These are phyloP conservation scores for Ciconia maguari DNA, from an alignment of 2,113 vertebrate genomes.

Conservation along the genomic window DNA sequence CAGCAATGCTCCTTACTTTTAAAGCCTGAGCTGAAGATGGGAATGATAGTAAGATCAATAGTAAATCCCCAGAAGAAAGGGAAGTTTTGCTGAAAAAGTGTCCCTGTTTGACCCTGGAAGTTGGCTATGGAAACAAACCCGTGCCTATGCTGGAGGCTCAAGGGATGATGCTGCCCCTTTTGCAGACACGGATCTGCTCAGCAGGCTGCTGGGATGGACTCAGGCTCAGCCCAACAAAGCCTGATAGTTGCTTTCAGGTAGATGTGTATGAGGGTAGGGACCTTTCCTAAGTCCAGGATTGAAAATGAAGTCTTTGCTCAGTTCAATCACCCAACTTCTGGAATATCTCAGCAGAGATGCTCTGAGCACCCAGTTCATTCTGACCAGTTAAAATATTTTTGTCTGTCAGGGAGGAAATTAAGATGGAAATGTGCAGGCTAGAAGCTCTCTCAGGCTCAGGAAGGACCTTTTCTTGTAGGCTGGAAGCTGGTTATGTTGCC, in stretches of 20 bases:
- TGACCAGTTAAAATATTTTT: background rate
- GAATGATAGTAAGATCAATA: conserved; percentile 23
- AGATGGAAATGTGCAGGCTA: background rate
- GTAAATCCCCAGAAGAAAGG: background rate
- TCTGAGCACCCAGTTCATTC: background rate
- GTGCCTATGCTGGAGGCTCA: background rate
- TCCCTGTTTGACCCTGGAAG: background rate
- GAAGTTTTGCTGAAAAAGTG: background rate
- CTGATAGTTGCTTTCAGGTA: background rate
- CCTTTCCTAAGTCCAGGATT: background rate
- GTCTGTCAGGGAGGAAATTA: background rate
- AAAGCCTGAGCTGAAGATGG: background rate
- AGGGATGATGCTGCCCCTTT: background rate
- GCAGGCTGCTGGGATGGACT: background rate
- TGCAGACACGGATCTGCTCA: background rate
- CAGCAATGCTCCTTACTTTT: background rate
- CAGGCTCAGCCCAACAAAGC: background rate
- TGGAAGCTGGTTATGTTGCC: background rate
- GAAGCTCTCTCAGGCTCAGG: background rate
- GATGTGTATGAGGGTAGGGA: background rate
- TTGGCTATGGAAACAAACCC: background rate
- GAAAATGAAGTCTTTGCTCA: background rate
- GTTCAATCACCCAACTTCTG: background rate
- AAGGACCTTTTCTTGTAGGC: background rate
- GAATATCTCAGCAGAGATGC: background rate